phyloP scores from a whole-genome alignment of 2,797 vertebrate species.

The Crocidura indochinensis region DNA sequence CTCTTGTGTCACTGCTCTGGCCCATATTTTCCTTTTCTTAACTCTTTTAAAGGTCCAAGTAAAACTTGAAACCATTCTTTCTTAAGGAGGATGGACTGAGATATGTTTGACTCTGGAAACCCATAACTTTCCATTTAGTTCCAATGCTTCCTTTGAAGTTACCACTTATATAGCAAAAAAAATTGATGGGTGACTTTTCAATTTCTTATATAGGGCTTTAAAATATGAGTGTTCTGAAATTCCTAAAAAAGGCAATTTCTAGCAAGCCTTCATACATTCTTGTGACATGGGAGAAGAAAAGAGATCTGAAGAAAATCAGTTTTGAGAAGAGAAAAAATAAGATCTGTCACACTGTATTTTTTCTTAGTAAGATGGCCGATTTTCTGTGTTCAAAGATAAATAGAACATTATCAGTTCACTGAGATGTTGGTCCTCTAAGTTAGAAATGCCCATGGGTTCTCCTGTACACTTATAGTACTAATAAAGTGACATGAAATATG shows the following conservation, averaged over 20 bases:
- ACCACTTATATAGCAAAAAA: slow-evolving; percentile 9
- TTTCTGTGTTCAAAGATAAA: background rate
- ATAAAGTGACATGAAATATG: background rate
- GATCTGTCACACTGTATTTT: background rate
- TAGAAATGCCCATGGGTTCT: background rate
- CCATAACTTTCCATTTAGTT: background rate
- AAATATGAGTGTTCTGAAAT: slow-evolving; percentile 22
- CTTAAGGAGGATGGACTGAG: background rate
- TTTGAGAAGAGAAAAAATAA: background rate
- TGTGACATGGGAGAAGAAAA: background rate
- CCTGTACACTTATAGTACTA: background rate
- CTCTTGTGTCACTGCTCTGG: no score
- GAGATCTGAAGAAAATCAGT: background rate
- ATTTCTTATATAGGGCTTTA: slow-evolving; percentile 11
- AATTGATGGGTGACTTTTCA: background rate
- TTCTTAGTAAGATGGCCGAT: slow-evolving; percentile 11
- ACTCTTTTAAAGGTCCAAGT: no score
- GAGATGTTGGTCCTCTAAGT: background rate
- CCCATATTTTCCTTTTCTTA: slow-evolving; percentile 19
- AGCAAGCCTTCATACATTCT: slow-evolving; percentile 25
- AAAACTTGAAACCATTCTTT: slow-evolving; percentile 19
- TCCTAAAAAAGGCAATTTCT: slow-evolving; percentile 20
- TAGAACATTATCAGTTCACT: background rate
- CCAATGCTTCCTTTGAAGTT: slow-evolving; percentile 6
- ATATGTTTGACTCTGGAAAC: background rate